Evolutionary conservation across 2,797 vertebrate species (phyloP), one percentile per base, ranked within the genome.

Genomic region (Cryptoblepharus egeriae): DNA sequence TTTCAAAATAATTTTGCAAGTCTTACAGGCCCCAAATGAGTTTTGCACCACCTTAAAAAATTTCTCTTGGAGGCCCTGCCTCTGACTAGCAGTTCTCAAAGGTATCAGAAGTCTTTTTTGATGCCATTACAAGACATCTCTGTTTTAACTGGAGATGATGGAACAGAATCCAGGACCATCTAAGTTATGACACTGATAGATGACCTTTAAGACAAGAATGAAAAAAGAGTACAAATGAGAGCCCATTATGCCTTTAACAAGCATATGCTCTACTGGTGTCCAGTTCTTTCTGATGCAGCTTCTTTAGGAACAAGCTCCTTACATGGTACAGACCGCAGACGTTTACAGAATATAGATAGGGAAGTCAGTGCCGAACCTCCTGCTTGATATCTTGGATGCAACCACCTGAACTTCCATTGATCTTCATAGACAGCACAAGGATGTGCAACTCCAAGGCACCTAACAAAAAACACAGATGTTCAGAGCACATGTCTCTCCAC

Each of bases 401-500:
- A 90, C 37, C 65, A 30, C 11, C 83, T n/a, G 67, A 28, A 75
- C 20, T 69, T 60, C 81, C 81, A 75, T 79, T 65, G 70, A 68
- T 3, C 11, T 81, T 63, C 3, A 0, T 67, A 81, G 67, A 71
- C 6, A 4, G 28, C 7, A 37, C 32, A 75, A 82, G 55, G 45
- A 86, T 67, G 75, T 10, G 11, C 35, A 61, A 85, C 60, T 67
- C 72, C 74, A 70, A 65, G 78, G 69, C 28, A 73, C 16, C 8
- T 8, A 75, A 72, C 79, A 67, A 71, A 20, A 35, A 61, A 32
- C 55, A 70, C 64, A 82, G 32, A 75, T 81, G 68, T 87, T 71
- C 72, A 81, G 85, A 16, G 86, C 82, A 88, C 37, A 49, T 4
- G 77, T 42, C 72, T 65, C 55, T 81, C 92, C 85, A 79, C 58